Percentiles rank a stretch among this genome's conserved stretches.
phyloP scores from a whole-genome alignment of 2,888 invertebrate species.

The Eucriotettix oculatus region DNA sequence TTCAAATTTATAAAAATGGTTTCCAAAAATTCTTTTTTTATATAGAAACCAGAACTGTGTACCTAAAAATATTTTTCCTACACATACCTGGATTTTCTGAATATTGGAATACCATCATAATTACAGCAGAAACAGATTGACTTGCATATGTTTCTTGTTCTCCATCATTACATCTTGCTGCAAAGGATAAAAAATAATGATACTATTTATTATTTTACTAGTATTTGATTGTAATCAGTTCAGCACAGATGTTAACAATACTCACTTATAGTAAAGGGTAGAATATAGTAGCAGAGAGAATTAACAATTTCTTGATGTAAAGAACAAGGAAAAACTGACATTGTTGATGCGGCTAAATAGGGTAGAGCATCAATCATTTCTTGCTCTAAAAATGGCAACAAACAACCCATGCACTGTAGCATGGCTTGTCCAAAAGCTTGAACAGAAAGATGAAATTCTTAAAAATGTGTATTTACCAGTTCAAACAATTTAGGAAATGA shows the following conservation, averaged over 20 bases:
- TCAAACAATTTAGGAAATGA: background rate
- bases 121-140: conserved; percentile 77
- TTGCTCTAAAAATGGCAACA: conserved; percentile 90
- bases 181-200: background rate
- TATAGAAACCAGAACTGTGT: background rate
- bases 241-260: conserved; percentile 14
- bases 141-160: conserved; percentile 63
- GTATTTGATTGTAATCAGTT: background rate
- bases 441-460: conserved; percentile 13
- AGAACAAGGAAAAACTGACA: conserved; percentile 77
- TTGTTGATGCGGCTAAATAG: conserved; percentile 82
- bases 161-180: conserved; percentile 28
- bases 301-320: conserved; percentile 91
- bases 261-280: conserved; percentile 90
- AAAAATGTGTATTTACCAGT: too few relatives aligned
- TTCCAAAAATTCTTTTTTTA: background rate
- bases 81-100: conserved; percentile 70
- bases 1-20: background rate
- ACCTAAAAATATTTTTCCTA: background rate
- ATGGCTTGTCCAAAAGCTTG: conserved; percentile 85
- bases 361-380: conserved; percentile 92
- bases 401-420: conserved; percentile 82
- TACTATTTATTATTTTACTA: background rate
- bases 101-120: conserved; percentile 96
- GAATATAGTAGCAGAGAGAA: conserved; percentile 83